Evolutionary conservation across 2,113 vertebrate species (phyloP).

Genomic region (Urocolius indicus): DNA sequence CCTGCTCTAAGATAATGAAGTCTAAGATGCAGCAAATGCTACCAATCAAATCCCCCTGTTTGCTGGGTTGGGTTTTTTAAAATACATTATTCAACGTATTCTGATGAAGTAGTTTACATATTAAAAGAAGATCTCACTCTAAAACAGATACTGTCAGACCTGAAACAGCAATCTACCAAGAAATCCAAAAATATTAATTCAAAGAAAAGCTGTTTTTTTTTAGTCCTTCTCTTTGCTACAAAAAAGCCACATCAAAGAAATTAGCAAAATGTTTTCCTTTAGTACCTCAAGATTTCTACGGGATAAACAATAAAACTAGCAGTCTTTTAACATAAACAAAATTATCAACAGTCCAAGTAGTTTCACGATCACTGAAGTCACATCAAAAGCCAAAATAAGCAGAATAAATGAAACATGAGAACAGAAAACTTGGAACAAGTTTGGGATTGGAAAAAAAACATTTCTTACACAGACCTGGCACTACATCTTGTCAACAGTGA

Average conservation of each 20-base stretch:
- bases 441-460: constrained; percentile 62
- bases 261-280: background rate
- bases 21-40: background rate
- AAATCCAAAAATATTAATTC: background rate
- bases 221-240: background rate
- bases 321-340: background rate
- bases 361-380: constrained; percentile 6
- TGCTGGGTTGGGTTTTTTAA: background rate
- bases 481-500: constrained; percentile 67
- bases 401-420: background rate
- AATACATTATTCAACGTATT: background rate
- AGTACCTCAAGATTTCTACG: background rate
- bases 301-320: background rate
- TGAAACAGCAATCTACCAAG: background rate
- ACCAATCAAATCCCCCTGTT: background rate
- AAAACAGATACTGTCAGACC: background rate
- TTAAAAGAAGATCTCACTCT: background rate
- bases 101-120: background rate
- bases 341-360: background rate
- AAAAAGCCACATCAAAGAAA: background rate
- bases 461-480: constrained; percentile 59
- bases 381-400: constrained; percentile 52
- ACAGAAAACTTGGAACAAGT: background rate
- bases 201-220: background rate
- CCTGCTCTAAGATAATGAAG: background rate